Evolutionary conservation across 2,888 invertebrate species (phyloP).

Genomic region (Augochlorella aurata): DNA sequence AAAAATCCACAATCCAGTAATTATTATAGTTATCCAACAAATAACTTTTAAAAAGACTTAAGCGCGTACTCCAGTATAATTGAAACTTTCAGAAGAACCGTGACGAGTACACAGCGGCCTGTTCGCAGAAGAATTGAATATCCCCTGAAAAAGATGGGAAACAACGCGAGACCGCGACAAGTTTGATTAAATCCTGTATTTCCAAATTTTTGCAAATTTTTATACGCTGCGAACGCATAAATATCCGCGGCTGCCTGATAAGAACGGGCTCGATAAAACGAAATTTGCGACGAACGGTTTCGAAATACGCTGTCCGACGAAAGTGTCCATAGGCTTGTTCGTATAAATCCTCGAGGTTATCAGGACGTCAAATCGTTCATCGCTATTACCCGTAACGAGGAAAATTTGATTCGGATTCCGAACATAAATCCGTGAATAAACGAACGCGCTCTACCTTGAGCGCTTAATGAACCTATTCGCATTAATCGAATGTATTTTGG

Average conservation of each 20-base stretch:
- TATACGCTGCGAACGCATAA: neutral
- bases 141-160: neutral
- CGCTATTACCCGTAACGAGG: constrained; percentile 23
- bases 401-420: constrained; percentile 22
- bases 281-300: neutral
- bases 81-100: neutral
- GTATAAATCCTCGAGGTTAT: constrained; percentile 22
- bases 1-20: no score
- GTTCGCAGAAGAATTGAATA: neutral
- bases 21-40: no score
- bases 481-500: constrained; percentile 54
- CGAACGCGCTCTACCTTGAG: constrained; percentile 40
- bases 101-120: no score
- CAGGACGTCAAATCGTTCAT: constrained; percentile 4
- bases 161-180: neutral
- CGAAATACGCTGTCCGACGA: neutral
- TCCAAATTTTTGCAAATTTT: neutral
- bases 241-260: neutral
- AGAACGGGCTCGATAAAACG: neutral
- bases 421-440: constrained; percentile 15
- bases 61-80: neutral
- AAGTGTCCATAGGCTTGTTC: neutral
- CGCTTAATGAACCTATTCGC: constrained; percentile 63
- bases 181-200: neutral
- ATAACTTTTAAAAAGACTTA: no score